These are phyloP conservation scores for Clinocottus analis DNA, from an alignment of 2,113 vertebrate genomes.

Conservation along the genomic window DNA sequence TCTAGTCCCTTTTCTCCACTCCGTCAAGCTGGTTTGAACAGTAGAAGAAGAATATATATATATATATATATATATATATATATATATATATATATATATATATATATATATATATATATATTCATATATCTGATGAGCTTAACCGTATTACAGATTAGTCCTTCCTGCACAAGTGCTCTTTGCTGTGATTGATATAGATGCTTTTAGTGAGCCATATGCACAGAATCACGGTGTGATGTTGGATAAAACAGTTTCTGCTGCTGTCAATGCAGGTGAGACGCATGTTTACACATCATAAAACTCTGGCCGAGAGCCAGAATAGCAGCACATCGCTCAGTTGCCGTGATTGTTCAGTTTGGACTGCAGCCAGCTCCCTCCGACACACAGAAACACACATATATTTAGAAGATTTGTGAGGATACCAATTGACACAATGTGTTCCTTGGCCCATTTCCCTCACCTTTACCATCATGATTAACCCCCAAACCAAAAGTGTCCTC, in stretches of 20 bases:
- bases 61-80: too few species aligned
- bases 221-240: conserved; percentile 1
- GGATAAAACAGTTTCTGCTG: not conserved
- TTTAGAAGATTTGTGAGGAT: not conserved
- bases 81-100: too few species aligned
- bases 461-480: not conserved
- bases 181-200: not conserved
- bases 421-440: not conserved
- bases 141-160: not conserved
- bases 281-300: conserved; percentile 39
- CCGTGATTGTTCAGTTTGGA: conserved; percentile 38
- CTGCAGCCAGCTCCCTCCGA: conserved; percentile 23
- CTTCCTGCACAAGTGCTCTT: not conserved
- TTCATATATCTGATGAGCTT: not conserved
- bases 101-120: too few species aligned
- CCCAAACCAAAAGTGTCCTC: not conserved
- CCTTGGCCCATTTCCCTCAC: not conserved
- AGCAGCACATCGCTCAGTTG: conserved; percentile 45
- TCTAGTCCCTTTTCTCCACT: not conserved
- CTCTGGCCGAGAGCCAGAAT: conserved; percentile 57
- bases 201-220: not conserved
- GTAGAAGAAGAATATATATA: not conserved
- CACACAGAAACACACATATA: not conserved
- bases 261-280: conserved; percentile 13
- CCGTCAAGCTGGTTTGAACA: not conserved